Percentiles rank a stretch among this genome's conserved stretches.
phyloP scores from a whole-genome alignment of 1,140 invertebrate genomes.

The Pogonomyrmex barbatus region DNA sequence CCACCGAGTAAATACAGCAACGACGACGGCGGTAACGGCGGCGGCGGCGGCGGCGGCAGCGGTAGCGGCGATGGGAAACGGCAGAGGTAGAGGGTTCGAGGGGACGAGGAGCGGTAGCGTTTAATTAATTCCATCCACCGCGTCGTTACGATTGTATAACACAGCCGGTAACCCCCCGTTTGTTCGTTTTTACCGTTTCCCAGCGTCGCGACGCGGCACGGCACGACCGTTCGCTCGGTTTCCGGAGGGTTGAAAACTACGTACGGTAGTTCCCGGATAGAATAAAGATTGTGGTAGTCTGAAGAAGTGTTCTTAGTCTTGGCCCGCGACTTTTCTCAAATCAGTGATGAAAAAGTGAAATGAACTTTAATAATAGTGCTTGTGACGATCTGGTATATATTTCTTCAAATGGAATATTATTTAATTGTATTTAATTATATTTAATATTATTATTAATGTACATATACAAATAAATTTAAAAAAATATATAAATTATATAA shows the following conservation, averaged over 20 bases:
- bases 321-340: background rate
- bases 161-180: slow-evolving; percentile 53
- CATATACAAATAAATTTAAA: background rate
- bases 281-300: background rate
- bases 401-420: background rate
- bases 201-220: slow-evolving; percentile 36
- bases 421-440: too few species aligned
- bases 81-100: slow-evolving; percentile 27
- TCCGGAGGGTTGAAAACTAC: slow-evolving; percentile 22
- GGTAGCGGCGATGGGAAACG: slow-evolving; percentile 29
- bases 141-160: slow-evolving; percentile 58
- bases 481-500: too few species aligned
- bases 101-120: slow-evolving; percentile 47
- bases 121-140: slow-evolving; percentile 75
- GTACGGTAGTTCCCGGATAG: background rate
- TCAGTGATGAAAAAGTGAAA: background rate
- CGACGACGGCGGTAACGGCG: slow-evolving; percentile 39
- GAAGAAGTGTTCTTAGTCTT: background rate
- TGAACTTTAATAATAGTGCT: background rate
- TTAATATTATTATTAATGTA: background rate
- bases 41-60: background rate
- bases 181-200: slow-evolving; percentile 62
- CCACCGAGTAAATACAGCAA: slow-evolving; percentile 72
- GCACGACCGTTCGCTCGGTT: slow-evolving; percentile 37
- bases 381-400: background rate